phyloP scores from a whole-genome alignment of 2,888 invertebrate species.

The Thysanoteuthis rhombus region DNA sequence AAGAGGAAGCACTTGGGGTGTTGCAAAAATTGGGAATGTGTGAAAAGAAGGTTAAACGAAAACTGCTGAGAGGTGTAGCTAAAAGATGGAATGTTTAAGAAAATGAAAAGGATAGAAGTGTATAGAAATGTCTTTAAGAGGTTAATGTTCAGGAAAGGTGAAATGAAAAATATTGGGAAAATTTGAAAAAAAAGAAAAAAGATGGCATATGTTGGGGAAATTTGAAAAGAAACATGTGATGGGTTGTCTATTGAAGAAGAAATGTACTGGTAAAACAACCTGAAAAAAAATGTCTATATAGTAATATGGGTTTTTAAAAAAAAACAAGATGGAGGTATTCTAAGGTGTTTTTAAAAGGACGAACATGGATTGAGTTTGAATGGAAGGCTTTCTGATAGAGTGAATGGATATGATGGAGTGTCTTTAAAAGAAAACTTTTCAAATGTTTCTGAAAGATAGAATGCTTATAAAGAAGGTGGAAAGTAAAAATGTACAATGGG shows the following conservation, averaged over 20 bases:
- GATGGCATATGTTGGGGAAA: background rate
- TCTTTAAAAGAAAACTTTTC: background rate
- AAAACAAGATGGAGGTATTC: background rate
- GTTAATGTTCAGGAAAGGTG: background rate
- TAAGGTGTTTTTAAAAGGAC: background rate
- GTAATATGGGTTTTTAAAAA: background rate
- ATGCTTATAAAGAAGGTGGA: background rate
- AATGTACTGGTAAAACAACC: background rate
- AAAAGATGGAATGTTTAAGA: background rate
- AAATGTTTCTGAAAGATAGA: background rate
- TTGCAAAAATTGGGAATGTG: background rate
- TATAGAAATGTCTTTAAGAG: background rate
- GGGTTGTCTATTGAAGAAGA: background rate
- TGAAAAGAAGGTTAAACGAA: background rate
- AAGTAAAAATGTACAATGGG: background rate
- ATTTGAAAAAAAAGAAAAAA: background rate
- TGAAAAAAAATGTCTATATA: background rate
- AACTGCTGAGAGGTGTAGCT: background rate
- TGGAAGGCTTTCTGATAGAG: background rate
- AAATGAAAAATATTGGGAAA: background rate
- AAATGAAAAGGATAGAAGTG: too few species aligned
- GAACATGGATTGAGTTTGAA: background rate
- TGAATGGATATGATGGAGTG: background rate
- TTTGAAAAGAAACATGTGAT: constrained; percentile 12
- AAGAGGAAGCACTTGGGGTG: background rate